Conservation (phyloP, 92 coral and sea anemone species). For the Phymanthus crucifer region DNA sequence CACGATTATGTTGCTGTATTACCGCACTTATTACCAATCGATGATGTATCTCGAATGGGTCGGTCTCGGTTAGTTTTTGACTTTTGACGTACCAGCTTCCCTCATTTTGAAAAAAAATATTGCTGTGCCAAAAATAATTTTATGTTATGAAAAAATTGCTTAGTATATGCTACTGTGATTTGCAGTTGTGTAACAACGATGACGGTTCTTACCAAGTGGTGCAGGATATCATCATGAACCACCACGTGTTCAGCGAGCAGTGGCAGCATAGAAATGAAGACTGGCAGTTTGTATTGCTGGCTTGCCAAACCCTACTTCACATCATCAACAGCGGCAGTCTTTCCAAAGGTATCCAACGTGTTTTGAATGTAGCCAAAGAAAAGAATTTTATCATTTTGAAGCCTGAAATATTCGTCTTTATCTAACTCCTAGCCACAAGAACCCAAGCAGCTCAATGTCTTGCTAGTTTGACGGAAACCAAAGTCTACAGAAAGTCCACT, state of each 20-base stretch:
- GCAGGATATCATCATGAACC: slow-evolving; percentile 6
- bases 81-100: no score
- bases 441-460: slow-evolving; percentile 12
- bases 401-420: background rate
- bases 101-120: background rate
- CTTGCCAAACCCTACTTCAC: slow-evolving; percentile 26
- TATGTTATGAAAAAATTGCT: background rate
- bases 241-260: slow-evolving; percentile 3
- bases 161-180: background rate
- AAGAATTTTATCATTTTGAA: background rate
- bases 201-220: background rate
- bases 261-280: slow-evolving; percentile 3
- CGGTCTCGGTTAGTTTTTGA: no score
- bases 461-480: background rate
- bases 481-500: slow-evolving; percentile 6
- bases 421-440: background rate
- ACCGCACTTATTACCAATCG: no score
- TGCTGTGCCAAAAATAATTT: background rate
- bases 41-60: no score
- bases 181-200: background rate
- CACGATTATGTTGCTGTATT: no score
- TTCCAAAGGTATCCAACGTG: slow-evolving; percentile 10
- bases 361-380: background rate
- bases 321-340: background rate
- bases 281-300: slow-evolving; percentile 31